Percentiles rank a stretch among this genome's conserved stretches.
Evolutionary conservation across 1,140 invertebrate genomes (phyloP).

Genomic region (Notospermus geniculatus): DNA sequence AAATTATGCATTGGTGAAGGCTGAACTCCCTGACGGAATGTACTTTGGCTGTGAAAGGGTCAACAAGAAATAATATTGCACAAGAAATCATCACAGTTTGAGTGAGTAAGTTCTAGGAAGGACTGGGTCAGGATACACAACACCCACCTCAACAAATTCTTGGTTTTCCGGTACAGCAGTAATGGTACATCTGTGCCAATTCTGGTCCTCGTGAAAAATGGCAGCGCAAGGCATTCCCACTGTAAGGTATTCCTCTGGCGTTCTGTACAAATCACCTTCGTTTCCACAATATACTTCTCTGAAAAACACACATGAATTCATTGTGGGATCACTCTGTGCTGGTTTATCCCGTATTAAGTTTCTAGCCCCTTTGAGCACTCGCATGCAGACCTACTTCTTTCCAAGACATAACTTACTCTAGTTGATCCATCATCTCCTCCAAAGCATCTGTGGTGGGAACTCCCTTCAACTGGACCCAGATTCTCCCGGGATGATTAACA

Average conservation of each 20-base stretch:
- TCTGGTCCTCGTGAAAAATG: conserved; percentile 46
- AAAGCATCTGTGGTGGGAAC: conserved; percentile 32
- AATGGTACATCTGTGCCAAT: conserved; percentile 46
- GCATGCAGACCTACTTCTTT: background rate
- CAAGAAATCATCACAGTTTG: too few relatives aligned
- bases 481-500: conserved; percentile 33
- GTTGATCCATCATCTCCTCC: conserved; percentile 44
- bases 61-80: too few relatives aligned
- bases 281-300: conserved; percentile 11
- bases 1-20: too few relatives aligned
- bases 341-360: background rate
- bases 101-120: too few relatives aligned
- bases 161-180: conserved; percentile 25
- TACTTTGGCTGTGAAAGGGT: too few relatives aligned
- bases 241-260: conserved; percentile 34
- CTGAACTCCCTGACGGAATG: too few relatives aligned
- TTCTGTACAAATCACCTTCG: conserved; percentile 26
- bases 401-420: conserved; percentile 38
- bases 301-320: background rate
- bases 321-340: too few relatives aligned
- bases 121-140: too few relatives aligned
- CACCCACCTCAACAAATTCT: conserved; percentile 30
- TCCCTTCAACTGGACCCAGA: conserved; percentile 43
- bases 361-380: background rate
- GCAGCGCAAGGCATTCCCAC: conserved; percentile 43